phyloP scores from a whole-genome alignment of 2,113 vertebrate genomes.

The Pituophis catenifer region DNA sequence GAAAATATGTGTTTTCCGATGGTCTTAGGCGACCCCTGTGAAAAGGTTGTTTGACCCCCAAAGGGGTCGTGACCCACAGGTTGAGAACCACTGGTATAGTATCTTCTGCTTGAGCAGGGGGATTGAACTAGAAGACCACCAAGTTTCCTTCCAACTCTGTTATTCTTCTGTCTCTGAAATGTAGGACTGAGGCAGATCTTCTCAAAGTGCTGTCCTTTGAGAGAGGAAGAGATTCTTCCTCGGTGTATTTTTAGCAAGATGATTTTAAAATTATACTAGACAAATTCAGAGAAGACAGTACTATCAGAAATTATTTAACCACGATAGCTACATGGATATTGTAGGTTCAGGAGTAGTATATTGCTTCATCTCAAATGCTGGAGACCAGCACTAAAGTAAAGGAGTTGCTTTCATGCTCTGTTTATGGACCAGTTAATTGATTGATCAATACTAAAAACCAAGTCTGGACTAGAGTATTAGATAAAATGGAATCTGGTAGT shows the following conservation, averaged over 20 bases:
- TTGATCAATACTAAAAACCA: neutral
- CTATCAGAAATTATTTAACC: neutral
- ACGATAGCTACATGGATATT: neutral
- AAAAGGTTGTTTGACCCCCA: too few species aligned
- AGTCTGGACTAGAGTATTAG: neutral
- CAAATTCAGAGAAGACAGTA: neutral
- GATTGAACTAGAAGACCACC: neutral
- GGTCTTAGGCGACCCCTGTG: too few species aligned
- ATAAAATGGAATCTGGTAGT: neutral
- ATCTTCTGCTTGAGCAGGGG: neutral
- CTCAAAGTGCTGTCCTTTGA: neutral
- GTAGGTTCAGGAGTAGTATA: neutral
- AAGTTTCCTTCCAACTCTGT: neutral
- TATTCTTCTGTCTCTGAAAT: neutral
- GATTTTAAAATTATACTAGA: neutral
- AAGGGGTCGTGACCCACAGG: too few species aligned
- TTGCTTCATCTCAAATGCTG: neutral
- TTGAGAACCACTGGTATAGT: neutral
- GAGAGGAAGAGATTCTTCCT: too few species aligned
- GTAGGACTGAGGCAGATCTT: neutral
- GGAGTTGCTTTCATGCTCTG: neutral
- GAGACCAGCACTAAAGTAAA: neutral
- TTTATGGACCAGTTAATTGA: neutral
- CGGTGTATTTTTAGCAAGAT: neutral
- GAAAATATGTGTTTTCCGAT: too few species aligned